These are phyloP conservation scores for Steatocranus sp. DNA, from an alignment of 2,797 vertebrate species.

Conservation along the genomic window DNA sequence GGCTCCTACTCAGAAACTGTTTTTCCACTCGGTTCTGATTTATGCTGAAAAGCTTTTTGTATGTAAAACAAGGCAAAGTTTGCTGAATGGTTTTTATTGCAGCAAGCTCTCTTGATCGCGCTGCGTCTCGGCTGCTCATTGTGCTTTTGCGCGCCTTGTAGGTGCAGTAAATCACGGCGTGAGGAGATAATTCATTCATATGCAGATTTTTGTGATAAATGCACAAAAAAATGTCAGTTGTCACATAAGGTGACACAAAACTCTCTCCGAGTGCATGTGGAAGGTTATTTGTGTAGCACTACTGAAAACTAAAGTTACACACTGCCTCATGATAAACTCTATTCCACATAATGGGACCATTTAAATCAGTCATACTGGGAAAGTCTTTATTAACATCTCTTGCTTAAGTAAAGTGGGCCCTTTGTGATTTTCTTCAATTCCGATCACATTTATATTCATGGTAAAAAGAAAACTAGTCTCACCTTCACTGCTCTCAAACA, in stretches of 20 bases:
- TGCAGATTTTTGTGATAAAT: constrained; percentile 8
- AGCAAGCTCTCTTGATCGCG: not conserved
- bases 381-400: not conserved
- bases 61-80: constrained; percentile 1
- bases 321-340: not conserved
- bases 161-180: constrained; percentile 3
- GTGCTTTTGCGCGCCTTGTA: constrained; percentile 1
- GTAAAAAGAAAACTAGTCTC: not conserved
- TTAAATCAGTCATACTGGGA: not conserved
- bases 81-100: constrained; percentile 11
- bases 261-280: not conserved
- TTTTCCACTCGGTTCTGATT: not conserved
- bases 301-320: not conserved
- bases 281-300: not conserved
- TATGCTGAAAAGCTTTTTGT: constrained; percentile 2
- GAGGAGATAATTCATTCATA: constrained; percentile 2
- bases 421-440: not conserved
- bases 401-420: not conserved
- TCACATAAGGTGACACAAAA: not conserved
- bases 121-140: constrained; percentile 34
- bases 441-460: not conserved
- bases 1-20: not conserved
- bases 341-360: not conserved
- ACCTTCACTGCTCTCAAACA: not conserved
- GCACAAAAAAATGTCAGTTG: not conserved